phyloP scores from a whole-genome alignment of 2,797 vertebrate genomes.

The Chromobotia macracanthus region DNA sequence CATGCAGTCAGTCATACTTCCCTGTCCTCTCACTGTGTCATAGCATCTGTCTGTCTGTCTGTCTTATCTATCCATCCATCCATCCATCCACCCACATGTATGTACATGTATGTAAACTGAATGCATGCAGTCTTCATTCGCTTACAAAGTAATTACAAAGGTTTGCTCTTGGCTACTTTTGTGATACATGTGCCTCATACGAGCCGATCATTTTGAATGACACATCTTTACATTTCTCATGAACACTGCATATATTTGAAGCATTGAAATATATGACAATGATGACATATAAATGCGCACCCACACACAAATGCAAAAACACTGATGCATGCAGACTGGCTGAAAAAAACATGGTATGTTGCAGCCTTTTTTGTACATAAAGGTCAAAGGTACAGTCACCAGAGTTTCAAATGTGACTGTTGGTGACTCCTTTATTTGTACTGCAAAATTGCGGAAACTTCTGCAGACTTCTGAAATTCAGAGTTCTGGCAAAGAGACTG shows the following conservation, averaged over 20 bases:
- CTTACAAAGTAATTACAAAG: neutral
- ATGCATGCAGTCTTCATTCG: neutral
- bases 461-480: slow-evolving; percentile 34
- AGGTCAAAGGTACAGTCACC: slow-evolving; percentile 25
- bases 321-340: neutral
- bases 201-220: too few relatives aligned
- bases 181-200: neutral
- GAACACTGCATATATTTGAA: neutral
- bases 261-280: neutral
- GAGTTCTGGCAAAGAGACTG: neutral
- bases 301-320: slow-evolving; percentile 4
- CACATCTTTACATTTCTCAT: neutral
- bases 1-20: neutral
- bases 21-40: neutral
- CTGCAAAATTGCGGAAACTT: slow-evolving; percentile 2
- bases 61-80: too few relatives aligned
- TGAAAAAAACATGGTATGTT: neutral
- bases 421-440: neutral
- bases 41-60: neutral
- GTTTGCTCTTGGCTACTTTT: neutral
- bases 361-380: slow-evolving; percentile 16
- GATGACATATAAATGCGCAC: neutral
- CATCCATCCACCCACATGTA: too few relatives aligned
- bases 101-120: neutral
- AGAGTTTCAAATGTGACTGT: neutral